Evolutionary conservation across 2,888 invertebrate genomes (phyloP).

Genomic region (Trichogramma dendrolimi): DNA sequence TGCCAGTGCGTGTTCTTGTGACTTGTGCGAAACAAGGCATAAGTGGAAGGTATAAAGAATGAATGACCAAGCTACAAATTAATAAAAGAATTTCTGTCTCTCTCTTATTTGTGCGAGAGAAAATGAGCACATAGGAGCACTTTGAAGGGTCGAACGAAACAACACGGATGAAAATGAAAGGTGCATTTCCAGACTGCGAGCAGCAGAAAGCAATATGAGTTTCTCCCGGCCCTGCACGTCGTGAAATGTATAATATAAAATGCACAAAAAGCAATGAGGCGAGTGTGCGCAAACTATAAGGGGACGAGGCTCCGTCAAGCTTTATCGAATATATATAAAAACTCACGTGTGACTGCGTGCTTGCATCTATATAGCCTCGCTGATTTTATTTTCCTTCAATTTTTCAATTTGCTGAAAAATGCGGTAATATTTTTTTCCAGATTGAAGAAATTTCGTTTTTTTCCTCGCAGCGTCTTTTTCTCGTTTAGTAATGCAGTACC

Average conservation of each 20-base stretch:
- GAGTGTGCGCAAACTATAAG: background rate
- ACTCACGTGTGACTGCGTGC: background rate
- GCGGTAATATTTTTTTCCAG: slow-evolving; percentile 2
- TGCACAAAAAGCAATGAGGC: background rate
- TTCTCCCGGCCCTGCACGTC: background rate
- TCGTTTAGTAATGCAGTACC: background rate
- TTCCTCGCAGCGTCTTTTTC: background rate
- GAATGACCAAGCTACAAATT: no score
- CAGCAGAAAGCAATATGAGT: background rate
- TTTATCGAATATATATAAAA: slow-evolving; percentile 7
- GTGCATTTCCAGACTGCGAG: no score
- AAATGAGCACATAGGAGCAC: no score
- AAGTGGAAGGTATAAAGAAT: no score
- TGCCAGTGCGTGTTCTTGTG: no score
- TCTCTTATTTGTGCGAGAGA: no score
- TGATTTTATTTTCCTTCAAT: slow-evolving; percentile 8
- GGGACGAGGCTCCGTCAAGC: slow-evolving; percentile 1
- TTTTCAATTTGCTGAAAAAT: slow-evolving; percentile 20
- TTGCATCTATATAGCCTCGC: background rate
- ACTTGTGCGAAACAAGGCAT: no score
- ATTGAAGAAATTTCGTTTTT: background rate
- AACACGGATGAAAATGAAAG: no score
- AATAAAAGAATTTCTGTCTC: no score
- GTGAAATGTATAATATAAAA: background rate
- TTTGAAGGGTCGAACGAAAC: no score